Percentiles rank a stretch among this genome's conserved stretches.
phyloP scores from a whole-genome alignment of 2,888 invertebrate species.

The Adineta ricciae region DNA sequence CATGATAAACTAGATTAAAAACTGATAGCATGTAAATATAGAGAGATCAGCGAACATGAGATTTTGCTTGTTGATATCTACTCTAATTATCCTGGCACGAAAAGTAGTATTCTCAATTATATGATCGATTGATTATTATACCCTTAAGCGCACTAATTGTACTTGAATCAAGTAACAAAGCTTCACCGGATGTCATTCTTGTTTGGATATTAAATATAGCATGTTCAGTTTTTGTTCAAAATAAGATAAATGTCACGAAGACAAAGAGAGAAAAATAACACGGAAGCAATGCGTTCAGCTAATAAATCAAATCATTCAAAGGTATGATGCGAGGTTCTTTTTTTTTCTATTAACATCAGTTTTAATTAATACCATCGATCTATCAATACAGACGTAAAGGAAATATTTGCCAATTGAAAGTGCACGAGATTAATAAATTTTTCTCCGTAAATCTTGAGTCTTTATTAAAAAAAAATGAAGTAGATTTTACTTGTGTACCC shows the following conservation, averaged over 20 bases:
- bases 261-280: not conserved
- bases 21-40: not conserved
- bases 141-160: not conserved
- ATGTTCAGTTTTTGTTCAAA: not conserved
- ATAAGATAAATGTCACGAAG: not conserved
- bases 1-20: not conserved
- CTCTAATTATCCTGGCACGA: not conserved
- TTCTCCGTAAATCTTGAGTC: no score
- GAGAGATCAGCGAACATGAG: not conserved
- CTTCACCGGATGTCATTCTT: not conserved
- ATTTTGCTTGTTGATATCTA: not conserved
- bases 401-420: no score
- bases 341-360: no score
- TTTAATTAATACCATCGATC: no score
- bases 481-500: no score
- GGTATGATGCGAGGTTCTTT: no score
- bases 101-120: not conserved
- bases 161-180: not conserved
- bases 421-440: no score
- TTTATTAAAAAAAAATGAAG: no score
- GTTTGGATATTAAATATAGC: not conserved
- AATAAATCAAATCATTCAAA: no score
- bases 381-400: no score
- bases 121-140: not conserved
- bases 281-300: no score